These are phyloP conservation scores for Oenanthe melanoleuca DNA, from an alignment of 2,113 vertebrate genomes.

Conservation along the genomic window DNA sequence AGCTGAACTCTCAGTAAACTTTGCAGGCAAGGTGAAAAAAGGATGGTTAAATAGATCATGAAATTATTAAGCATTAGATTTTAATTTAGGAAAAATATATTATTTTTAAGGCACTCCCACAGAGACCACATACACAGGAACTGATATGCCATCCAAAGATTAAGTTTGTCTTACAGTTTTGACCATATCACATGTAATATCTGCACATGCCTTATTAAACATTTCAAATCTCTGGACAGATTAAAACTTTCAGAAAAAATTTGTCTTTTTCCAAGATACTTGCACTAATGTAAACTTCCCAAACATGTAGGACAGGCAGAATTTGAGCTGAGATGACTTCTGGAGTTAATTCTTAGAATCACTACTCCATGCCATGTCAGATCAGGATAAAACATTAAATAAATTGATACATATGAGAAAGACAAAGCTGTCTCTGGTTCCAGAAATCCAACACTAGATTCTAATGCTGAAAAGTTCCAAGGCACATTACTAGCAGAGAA, in stretches of 20 bases:
- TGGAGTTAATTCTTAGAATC: background rate
- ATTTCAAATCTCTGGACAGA: background rate
- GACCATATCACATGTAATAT: background rate
- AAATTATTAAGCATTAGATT: background rate
- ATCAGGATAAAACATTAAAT: background rate
- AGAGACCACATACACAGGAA: background rate
- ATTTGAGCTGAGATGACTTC: background rate
- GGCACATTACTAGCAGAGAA: background rate
- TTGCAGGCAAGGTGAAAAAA: background rate
- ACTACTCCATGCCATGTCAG: background rate
- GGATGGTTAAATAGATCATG: background rate
- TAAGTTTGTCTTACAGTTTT: background rate
- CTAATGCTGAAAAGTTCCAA: background rate
- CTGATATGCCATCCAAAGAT: background rate
- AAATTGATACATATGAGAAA: background rate
- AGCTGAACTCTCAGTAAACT: conserved; percentile 5
- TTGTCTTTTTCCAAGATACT: background rate
- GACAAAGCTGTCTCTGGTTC: background rate
- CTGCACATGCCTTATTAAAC: background rate
- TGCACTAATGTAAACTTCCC: background rate
- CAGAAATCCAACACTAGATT: background rate
- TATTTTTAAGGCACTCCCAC: background rate
- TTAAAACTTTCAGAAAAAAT: background rate
- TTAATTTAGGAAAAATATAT: background rate
- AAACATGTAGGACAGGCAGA: background rate